Conservation (phyloP, 2,888 invertebrate species). For the Megastigmus dorsalis region DNA sequence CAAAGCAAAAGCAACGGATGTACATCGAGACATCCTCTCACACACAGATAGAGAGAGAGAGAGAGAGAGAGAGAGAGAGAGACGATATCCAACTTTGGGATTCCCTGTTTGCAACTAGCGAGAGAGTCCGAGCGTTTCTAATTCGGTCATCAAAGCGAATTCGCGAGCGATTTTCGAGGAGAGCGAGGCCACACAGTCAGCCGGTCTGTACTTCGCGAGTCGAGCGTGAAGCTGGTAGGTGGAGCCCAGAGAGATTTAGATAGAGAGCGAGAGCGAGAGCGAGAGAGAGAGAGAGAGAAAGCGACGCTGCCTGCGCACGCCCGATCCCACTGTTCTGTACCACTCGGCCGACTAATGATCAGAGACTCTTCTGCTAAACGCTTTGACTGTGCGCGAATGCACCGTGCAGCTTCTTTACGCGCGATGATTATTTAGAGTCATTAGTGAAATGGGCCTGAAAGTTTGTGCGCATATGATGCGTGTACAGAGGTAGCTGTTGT, state of each 20-base stretch:
- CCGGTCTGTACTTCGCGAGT: conserved; percentile 6
- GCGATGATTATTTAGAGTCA: background rate
- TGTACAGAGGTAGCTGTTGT: too few relatives aligned
- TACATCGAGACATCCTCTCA: too few relatives aligned
- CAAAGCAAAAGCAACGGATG: too few relatives aligned
- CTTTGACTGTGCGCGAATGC: too few relatives aligned
- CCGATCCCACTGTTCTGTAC: conserved; percentile 61
- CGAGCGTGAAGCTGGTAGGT: conserved; percentile 30
- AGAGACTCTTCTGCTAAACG: conserved; percentile 3
- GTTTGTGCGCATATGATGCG: too few relatives aligned
- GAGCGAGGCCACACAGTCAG: conserved; percentile 26
- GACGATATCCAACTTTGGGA: conserved; percentile 38
- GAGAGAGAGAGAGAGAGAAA: too few relatives aligned
- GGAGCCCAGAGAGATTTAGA: too few relatives aligned
- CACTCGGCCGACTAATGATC: conserved; percentile 67
- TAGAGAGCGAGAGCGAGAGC: too few relatives aligned
- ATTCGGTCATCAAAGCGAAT: conserved; percentile 72
- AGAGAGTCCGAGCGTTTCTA: conserved; percentile 62
- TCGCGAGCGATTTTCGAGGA: conserved; percentile 64
- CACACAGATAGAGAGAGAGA: too few relatives aligned
- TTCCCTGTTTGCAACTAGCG: conserved; percentile 29
- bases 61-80: too few relatives aligned
- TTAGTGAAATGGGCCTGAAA: conserved; percentile 29
- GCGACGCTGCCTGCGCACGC: conserved; percentile 46
- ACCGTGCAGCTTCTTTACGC: too few relatives aligned